Evolutionary conservation across 2,797 vertebrate species (phyloP).

Genomic region (Brachymystax lenok): DNA sequence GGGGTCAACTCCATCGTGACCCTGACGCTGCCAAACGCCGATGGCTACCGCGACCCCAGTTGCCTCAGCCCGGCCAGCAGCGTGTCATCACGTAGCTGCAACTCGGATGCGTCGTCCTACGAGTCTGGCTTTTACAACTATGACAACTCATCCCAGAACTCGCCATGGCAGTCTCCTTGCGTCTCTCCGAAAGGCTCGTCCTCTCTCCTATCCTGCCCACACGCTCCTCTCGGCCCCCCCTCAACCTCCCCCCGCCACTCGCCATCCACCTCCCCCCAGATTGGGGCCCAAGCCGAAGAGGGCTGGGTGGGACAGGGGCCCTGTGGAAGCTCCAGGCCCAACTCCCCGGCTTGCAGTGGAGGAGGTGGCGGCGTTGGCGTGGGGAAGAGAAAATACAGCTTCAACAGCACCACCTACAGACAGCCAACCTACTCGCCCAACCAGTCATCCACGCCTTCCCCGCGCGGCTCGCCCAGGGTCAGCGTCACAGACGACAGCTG

Average conservation of each 20-base stretch:
- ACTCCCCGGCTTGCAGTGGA: conserved; percentile 79
- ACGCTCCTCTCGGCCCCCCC: conserved; percentile 72
- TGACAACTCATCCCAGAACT: conserved; percentile 82
- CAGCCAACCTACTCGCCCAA: conserved; percentile 79
- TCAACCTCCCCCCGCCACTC: conserved; percentile 80
- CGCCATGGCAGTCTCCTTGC: conserved; percentile 86
- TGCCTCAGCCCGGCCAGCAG: conserved; percentile 88
- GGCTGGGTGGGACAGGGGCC: conserved; percentile 75
- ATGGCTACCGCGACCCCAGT: conserved; percentile 82
- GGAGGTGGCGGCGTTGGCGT: not conserved
- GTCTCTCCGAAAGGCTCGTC: conserved; percentile 85
- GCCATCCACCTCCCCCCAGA: conserved; percentile 77
- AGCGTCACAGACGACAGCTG: conserved; percentile 80
- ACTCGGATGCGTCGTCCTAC: conserved; percentile 85
- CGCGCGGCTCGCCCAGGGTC: conserved; percentile 77
- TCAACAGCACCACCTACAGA: conserved; percentile 70
- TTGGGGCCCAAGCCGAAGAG: conserved; percentile 74
- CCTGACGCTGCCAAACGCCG: conserved; percentile 79
- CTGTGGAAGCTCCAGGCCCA: conserved; percentile 66
- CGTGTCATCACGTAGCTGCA: conserved; percentile 85
- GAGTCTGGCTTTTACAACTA: conserved; percentile 85
- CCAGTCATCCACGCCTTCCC: conserved; percentile 80
- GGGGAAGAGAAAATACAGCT: conserved; percentile 81
- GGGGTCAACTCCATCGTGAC: conserved; percentile 79
- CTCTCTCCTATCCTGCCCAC: conserved; percentile 76